Base-by-base conservation (phyloP, 1,140 invertebrate genomes). In the Heliothis virescens region DNA sequence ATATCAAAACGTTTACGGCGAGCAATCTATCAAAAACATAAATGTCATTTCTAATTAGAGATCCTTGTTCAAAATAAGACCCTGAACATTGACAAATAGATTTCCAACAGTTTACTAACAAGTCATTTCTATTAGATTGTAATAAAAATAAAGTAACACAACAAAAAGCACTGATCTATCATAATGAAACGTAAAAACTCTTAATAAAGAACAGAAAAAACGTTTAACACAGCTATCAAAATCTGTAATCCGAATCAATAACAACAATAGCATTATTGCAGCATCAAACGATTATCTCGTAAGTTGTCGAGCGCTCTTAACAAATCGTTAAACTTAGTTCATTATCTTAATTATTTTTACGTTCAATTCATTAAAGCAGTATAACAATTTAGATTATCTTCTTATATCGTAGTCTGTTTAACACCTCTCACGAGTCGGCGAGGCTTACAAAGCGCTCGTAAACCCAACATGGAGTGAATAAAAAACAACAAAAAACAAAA, bases 401-500 rank as follows among this genome's bases (percentile, higher is more conserved):
- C 86, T 82, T 87, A 84, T 79, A 88, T 83, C 87, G 73, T 18
- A 26, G 79, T 85, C 84, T 87, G 85, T 85, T 91, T 91, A 91
- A 87, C 89, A 89, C 89, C 87, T 89, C 85, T 86, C 86, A 85
- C 86, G 87, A 63, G 81, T 63, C 57, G 83, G 85, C 80, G 82
- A 3, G 81, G 79, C 59, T 60, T 84, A 87, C 89, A 93, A 93
- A 93, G 90, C 79, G 81, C 55, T 92, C 88, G 85, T 90, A 90
- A 90, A 91, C 83, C 71, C 80, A 83, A 85, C 83, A 83, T 75
- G 79, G 85, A 87, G 88, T 88, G 82, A 89, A 90, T 87, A 90
- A 91, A 91, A 80, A 82, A 80, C 7, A 53, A 71, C 26, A 79
- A 82, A 81, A 80, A 47, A 69, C 48, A 79, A 71, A 74, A 74